phyloP scores from a whole-genome alignment of 2,888 invertebrate species.

The Ophioninae sp. region DNA sequence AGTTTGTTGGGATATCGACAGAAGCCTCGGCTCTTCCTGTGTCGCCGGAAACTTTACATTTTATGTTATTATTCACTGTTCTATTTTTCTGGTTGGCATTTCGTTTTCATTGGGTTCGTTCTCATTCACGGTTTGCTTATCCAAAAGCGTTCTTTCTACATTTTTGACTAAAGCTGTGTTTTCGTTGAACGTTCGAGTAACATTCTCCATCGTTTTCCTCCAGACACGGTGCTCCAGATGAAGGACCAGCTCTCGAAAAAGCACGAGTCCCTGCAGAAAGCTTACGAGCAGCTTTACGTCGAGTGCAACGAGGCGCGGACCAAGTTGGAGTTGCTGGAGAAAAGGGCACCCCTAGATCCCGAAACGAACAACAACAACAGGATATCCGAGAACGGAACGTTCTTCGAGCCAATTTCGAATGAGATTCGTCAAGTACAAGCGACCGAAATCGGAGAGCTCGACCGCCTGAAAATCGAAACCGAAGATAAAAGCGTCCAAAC shows the following conservation, averaged over 20 bases:
- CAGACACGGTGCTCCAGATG: conserved; percentile 78
- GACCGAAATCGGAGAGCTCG: no score
- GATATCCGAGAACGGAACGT: conserved; percentile 32
- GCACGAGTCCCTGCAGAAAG: conserved; percentile 82
- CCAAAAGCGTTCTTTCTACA: no score
- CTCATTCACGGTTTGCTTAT: no score
- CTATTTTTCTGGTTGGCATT: no score
- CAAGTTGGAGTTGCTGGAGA: conserved; percentile 68
- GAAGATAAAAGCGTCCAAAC: conserved; percentile 63
- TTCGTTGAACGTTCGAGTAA: background rate
- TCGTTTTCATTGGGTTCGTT: no score
- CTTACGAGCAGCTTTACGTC: conserved; percentile 81
- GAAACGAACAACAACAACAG: conserved; percentile 61
- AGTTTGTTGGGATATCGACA: no score
- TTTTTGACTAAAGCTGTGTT: no score
- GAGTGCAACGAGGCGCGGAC: conserved; percentile 77
- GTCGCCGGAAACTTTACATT: no score
- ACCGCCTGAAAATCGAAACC: conserved; percentile 1
- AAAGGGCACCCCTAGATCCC: conserved; percentile 21
- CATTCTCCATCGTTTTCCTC: conserved; percentile 45
- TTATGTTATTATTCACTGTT: no score
- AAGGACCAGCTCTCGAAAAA: conserved; percentile 82
- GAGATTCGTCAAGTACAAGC: conserved; percentile 65
- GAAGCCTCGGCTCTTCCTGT: no score
- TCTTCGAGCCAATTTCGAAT: conserved; percentile 3